These are phyloP conservation scores for Drosophila cognata DNA, from an alignment of 2,888 invertebrate species.

Conservation along the genomic window DNA sequence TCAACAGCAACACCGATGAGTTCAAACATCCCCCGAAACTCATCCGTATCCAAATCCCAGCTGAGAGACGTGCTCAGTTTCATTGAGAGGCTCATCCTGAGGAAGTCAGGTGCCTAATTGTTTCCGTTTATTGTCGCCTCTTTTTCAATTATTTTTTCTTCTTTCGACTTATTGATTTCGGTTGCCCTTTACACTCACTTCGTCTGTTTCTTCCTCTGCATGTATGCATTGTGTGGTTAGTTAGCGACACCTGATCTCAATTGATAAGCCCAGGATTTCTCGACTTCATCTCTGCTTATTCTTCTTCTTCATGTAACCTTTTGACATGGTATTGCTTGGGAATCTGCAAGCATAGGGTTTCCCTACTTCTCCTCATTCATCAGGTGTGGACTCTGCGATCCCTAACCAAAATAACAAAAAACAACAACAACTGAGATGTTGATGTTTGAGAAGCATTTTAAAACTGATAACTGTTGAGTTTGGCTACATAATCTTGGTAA, in stretches of 20 bases:
- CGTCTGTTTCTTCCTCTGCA: neutral
- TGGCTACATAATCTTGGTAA: neutral
- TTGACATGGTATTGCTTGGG: constrained; percentile 37
- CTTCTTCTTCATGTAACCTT: constrained; percentile 34
- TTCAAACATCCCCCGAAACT: constrained; percentile 17
- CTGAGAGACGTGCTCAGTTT: constrained; percentile 11
- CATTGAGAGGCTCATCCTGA: constrained; percentile 76
- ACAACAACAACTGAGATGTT: neutral
- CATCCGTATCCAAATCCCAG: constrained; percentile 7
- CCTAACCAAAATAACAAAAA: neutral
- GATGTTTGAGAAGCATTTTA: constrained; percentile 8
- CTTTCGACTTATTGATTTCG: constrained; percentile 58
- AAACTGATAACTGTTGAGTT: neutral
- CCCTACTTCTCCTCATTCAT: constrained; percentile 8
- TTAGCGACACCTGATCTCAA: constrained; percentile 76
- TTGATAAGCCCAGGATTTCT: constrained; percentile 58
- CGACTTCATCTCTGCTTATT: constrained; percentile 1
- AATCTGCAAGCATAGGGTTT: constrained; percentile 57
- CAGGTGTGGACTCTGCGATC: constrained; percentile 16
- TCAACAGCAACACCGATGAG: constrained; percentile 21
- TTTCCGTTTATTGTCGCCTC: constrained; percentile 77
- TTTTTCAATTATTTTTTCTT: constrained; percentile 11
- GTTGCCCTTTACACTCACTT: neutral
- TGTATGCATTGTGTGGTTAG: constrained; percentile 63
- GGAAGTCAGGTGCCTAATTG: constrained; percentile 85